Evolutionary conservation across 2,888 invertebrate species (phyloP).

Genomic region (Pammene fasciana): DNA sequence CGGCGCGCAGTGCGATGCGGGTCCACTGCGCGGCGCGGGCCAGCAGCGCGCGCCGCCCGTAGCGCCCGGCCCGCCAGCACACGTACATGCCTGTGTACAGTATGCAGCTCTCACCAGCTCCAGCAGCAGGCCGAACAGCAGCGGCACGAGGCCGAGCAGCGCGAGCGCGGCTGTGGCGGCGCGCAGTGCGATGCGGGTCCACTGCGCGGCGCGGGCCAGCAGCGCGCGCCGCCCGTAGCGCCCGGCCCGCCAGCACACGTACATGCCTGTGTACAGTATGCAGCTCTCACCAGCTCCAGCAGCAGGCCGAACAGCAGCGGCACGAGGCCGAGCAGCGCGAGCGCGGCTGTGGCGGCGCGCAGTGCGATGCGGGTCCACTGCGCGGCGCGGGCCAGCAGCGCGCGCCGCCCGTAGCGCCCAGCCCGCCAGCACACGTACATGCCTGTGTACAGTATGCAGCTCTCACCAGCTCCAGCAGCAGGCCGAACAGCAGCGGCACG

Average conservation of each 20-base stretch:
- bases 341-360: constrained; percentile 90
- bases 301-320: constrained; percentile 96
- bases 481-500: constrained; percentile 95
- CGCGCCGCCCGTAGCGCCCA: constrained; percentile 95
- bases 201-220: constrained; percentile 77
- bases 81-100: constrained; percentile 83
- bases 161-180: constrained; percentile 90
- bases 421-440: constrained; percentile 97
- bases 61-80: constrained; percentile 83
- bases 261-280: constrained; percentile 85
- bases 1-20: constrained; percentile 88
- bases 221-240: constrained; percentile 52
- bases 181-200: constrained; percentile 89
- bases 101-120: constrained; percentile 87
- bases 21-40: constrained; percentile 85
- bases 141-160: constrained; percentile 87
- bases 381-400: constrained; percentile 87
- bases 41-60: constrained; percentile 52
- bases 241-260: constrained; percentile 83
- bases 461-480: constrained; percentile 92
- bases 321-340: constrained; percentile 93
- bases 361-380: constrained; percentile 89
- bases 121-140: constrained; percentile 19
- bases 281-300: constrained; percentile 87
- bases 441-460: constrained; percentile 59